Base-by-base conservation (phyloP, 2,888 invertebrate species). In the Drosophila antonietae region DNA sequence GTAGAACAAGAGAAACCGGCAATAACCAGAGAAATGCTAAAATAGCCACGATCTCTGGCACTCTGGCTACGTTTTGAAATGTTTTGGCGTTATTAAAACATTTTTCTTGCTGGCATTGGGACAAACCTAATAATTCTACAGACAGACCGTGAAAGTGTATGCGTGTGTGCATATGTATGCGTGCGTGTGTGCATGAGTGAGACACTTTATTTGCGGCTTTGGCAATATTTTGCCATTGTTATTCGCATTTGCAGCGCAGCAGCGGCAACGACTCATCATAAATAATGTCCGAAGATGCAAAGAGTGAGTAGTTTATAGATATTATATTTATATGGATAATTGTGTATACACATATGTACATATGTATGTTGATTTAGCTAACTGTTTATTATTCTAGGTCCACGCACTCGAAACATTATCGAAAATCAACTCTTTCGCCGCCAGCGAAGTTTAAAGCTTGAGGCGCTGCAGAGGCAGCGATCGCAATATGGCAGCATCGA, bases 341-440 rank as follows among this genome's bases (percentile, higher is more conserved):
- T 28, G 18, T 14, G 14, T 8, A 53, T 20, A 18, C n/a, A n/a
- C n/a, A n/a, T 5, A 8, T 23, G 18, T 10, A 28, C 6, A 58
- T 28, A 18, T 9, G 2, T 33, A 23, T 23, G 23, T 23, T 4
- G 23, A 23, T 23, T 23, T 23, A 3, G 4, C 23, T 23, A 37
- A 35, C 39, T 6, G 18, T 10, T 18, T 61, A 4, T 33, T 35
- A 10, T 3, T 78, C 53, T 73, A 88, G 87, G 73, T 83, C 90
- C 74, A 74, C 89, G 91, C 46, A 91, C 91, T 14, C 79, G 88
- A 67, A 92, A 82, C 62, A 92, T 92, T 52, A 90, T 91, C 53
- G 90, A 91, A 68, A 92, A 92, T 79, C 91, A 88, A 68, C 70
- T 91, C 35, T 92, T 91, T 67, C 91, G 92, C 6, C 90, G 92